Evolutionary conservation across 1,140 invertebrate genomes (phyloP), one percentile per base, ranked within the genome.

Genomic region (Oncopodura yosiiana): DNA sequence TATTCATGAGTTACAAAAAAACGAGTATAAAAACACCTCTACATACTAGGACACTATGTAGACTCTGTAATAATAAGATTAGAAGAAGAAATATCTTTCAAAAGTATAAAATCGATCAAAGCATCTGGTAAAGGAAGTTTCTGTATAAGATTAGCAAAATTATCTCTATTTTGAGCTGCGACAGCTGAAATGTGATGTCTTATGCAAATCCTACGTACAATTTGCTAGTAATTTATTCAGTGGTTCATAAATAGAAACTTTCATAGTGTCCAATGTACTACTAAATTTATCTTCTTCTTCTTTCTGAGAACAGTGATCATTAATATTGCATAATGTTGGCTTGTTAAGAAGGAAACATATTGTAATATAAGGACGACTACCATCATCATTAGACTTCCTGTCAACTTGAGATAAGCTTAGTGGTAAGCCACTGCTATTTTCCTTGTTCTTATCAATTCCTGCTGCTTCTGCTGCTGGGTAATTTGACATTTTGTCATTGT

Each of bases 171-270:
- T 27, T 49, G 2, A 9, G 36, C 16, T 8, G 58, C 48, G 0
- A 30, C n/a, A n/a, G 14, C 24, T 4, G 48, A 54, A 38, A 48
- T 21, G 9, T 8, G 12, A 16, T 51, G 27, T 9, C 58, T 21
- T 8, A 60, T 50, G 16, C 14, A 4, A 21, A 60, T 50, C 24
- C 58, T 54, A 18, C 52, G 32, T 32, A 60, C 30, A 39, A 55
- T 43, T 3, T n/a, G 32, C 12, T n/a, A n/a, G n/a, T n/a, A 60
- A 27, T 41, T 53, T 60, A 14, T 55, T 42, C 24, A 38, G 50
- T 38, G 38, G 27, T 3, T 37, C 32, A 19, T 11, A 3, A 38
- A n/a, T 23, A 11, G 4, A 5, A n/a, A 4, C 27, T 30, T 32
- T 26, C 5, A 11, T 32, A 16, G 3, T 18, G 30, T 30, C 26